Conservation (phyloP, 2,797 vertebrate genomes). For the Micromesistius poutassou region DNA sequence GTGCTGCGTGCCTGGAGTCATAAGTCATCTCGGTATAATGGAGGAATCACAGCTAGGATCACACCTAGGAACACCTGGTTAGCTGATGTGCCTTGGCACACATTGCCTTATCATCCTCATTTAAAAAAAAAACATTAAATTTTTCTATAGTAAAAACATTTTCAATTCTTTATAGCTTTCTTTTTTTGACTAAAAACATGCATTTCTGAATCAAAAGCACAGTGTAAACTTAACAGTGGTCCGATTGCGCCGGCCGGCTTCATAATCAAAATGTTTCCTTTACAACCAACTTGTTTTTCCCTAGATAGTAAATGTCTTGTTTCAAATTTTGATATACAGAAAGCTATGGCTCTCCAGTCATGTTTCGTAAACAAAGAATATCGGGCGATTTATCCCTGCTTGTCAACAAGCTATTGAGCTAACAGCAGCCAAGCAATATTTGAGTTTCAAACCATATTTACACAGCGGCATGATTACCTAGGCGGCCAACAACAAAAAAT, state of each 20-base stretch:
- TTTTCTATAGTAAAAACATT: background rate
- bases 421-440: background rate
- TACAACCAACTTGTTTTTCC: background rate
- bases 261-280: background rate
- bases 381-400: background rate
- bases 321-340: background rate
- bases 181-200: background rate
- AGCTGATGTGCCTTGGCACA: background rate
- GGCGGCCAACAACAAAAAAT: background rate
- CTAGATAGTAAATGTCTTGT: background rate
- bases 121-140: background rate
- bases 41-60: background rate
- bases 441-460: background rate
- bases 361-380: background rate
- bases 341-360: background rate
- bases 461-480: background rate
- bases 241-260: background rate
- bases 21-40: background rate
- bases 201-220: background rate
- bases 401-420: background rate
- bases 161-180: background rate
- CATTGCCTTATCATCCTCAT: background rate
- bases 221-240: background rate
- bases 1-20: background rate
- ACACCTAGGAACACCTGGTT: background rate